Base-by-base conservation (phyloP, 2,888 invertebrate species). In the Yponomeuta evonymella region DNA sequence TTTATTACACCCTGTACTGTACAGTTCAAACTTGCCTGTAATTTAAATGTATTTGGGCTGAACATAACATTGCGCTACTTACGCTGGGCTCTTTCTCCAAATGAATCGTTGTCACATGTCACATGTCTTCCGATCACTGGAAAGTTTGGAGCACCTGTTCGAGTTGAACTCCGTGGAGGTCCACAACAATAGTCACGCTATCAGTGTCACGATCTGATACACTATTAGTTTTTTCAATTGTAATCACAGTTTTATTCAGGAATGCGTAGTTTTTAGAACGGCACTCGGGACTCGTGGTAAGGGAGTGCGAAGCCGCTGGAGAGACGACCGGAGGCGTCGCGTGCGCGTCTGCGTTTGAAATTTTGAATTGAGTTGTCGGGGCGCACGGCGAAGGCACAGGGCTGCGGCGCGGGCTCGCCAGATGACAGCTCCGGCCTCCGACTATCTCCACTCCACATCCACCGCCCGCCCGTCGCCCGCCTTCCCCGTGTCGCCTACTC, bases 51-150 rank as follows among this genome's bases (percentile, higher is more conserved):
- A 43, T 58, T 58, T 82, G 82, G 83, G 79, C 82, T 79, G 3
- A 81, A 85, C 85, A 81, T 83, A 82, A 86, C 79, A 82, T 76
- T 83, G 36, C 81, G 51, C 76, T 79, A 89, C 90, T 79, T 88
- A 90, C 90, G 51, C 51, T 43, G 43, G 84, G 84, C 81, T 85
- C 72, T 79, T 84, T 86, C 80, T 58, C 51, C 51, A 85, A 80
- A 78, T 77, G 77, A 78, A 80, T 80, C 81, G 73, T 75, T 79
- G 84, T 91, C 90, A 91, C 91, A 91, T 91, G 90, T 89, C 87
- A 4, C 1, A 33, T 23, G 23, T 23, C 23, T 87, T 77, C 83
- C 79, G 79, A 83, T 82, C 83, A 79, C 81, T 84, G 81, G 83
- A 87, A 86, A 88, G 86, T 87, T 83, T 80, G 81, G 77, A 84